These are phyloP conservation scores for Megalonaias nervosa DNA, from an alignment of 1,140 invertebrate genomes.

Conservation along the genomic window DNA sequence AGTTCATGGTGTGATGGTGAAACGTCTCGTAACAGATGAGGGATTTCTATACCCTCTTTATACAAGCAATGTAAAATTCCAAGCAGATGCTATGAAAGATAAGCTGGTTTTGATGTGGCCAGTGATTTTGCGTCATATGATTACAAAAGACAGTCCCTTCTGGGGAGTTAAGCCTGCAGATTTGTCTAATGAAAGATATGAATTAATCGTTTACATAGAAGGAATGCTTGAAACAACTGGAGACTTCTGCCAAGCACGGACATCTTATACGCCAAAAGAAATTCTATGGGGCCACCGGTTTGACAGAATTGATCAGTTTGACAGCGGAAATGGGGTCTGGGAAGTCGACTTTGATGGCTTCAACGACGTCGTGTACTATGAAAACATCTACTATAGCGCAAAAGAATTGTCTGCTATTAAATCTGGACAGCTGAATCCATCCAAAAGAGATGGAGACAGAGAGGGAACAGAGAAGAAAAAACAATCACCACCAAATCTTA, in stretches of 20 bases:
- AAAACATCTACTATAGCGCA: slow-evolving; percentile 59
- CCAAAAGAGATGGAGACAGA: too few species aligned
- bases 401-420: slow-evolving; percentile 51
- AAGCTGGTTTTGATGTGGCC: slow-evolving; percentile 97
- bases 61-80: slow-evolving; percentile 71
- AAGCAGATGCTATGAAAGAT: slow-evolving; percentile 87
- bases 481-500: too few species aligned
- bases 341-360: slow-evolving; percentile 62
- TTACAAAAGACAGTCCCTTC: slow-evolving; percentile 88
- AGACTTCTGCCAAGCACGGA: slow-evolving; percentile 71
- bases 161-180: slow-evolving; percentile 90
- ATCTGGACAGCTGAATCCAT: too few species aligned
- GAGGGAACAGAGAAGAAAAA: too few species aligned
- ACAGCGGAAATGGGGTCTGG: slow-evolving; percentile 59
- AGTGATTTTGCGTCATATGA: slow-evolving; percentile 83
- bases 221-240: slow-evolving; percentile 76
- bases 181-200: slow-evolving; percentile 89
- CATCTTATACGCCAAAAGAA: slow-evolving; percentile 72
- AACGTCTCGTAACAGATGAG: slow-evolving; percentile 56
- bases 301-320: slow-evolving; percentile 66
- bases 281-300: slow-evolving; percentile 74
- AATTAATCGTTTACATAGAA: slow-evolving; percentile 96
- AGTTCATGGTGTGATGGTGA: slow-evolving; percentile 77
- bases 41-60: slow-evolving; percentile 57
- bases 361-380: slow-evolving; percentile 59